Evolutionary conservation across 2,113 vertebrate genomes (phyloP), one percentile per base, ranked within the genome.

Genomic region (Tricholaema leucomelas): DNA sequence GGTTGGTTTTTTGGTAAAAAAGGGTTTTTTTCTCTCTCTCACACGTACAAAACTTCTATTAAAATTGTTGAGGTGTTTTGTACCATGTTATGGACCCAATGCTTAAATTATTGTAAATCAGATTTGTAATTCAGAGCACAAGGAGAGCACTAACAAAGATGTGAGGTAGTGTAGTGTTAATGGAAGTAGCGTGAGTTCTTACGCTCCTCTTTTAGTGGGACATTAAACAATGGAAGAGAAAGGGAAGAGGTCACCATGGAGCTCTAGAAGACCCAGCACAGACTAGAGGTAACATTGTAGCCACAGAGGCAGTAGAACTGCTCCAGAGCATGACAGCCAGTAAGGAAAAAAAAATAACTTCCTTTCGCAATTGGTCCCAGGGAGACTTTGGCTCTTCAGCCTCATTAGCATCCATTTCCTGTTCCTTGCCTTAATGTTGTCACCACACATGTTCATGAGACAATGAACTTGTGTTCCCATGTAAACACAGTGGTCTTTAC

Each of bases 361-460:
- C 27, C 63, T 92, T 89, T 87, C 8, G 2, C 79, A 93, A 24
- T 87, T 91, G 65, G 64, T 90, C 72, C 79, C 90, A 71, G 72
- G 66, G 85, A 91, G 85, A 56, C 56, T 89, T 91, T 40, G 31
- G 13, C 56, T 94, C 87, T 92, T 95, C 87, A 92, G 72, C 75
- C 46, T 92, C 82, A 85, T 93, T 91, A 93, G 64, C 52, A 35
- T 85, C 87, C 64, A 80, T 87, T 95, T 96, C 85, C 75, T 91
- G 36, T 35, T 87, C 46, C 52, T 77, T 80, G 64, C 36, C 8
- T 1, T 25, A 48, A 64, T 74, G 60, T 87, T 93, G 90, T 92
- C 81, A 85, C 85, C 36, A 38, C 75, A 60, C 67, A 38, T 31
- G 23, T 87, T 91, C 30, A 6, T 58, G 38, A 71, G 82, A 93